Percentiles rank a stretch among this genome's conserved stretches.
These are phyloP conservation scores for Entomobrya proxima DNA, from an alignment of 2,888 invertebrate species.

Conservation along the genomic window DNA sequence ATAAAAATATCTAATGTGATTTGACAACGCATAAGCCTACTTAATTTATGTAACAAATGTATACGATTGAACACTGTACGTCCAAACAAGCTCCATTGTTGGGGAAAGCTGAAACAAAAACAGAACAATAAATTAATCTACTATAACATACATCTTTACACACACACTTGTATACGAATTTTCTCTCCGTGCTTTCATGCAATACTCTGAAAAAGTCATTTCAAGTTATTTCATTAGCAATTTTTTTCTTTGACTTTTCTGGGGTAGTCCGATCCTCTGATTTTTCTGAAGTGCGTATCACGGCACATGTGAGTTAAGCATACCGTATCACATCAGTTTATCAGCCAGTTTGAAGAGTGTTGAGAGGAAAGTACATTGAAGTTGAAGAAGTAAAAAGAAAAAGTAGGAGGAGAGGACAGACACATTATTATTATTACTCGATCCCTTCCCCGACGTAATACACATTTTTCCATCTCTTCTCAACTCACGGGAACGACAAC, in stretches of 20 bases:
- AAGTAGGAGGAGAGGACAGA: conserved; percentile 36
- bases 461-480: neutral
- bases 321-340: conserved; percentile 32
- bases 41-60: conserved; percentile 5
- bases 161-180: neutral
- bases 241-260: neutral
- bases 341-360: conserved; percentile 17
- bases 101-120: conserved; percentile 14
- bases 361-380: conserved; percentile 36
- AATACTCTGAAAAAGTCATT: neutral
- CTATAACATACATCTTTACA: no score
- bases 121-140: neutral
- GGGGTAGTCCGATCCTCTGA: neutral
- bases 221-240: neutral
- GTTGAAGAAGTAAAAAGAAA: neutral
- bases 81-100: neutral
- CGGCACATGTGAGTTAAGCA: conserved; percentile 38
- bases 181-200: neutral
- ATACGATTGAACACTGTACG: conserved; percentile 7
- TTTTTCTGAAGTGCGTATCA: neutral
- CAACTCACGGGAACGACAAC: neutral
- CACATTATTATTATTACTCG: conserved; percentile 39
- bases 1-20: neutral
- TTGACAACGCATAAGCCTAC: conserved; percentile 10
- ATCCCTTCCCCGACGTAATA: conserved; percentile 16